Percentiles rank a stretch among this genome's conserved stretches.
Evolutionary conservation across 2,797 vertebrate species (phyloP).

Genomic region (Oryzias sinensis): DNA sequence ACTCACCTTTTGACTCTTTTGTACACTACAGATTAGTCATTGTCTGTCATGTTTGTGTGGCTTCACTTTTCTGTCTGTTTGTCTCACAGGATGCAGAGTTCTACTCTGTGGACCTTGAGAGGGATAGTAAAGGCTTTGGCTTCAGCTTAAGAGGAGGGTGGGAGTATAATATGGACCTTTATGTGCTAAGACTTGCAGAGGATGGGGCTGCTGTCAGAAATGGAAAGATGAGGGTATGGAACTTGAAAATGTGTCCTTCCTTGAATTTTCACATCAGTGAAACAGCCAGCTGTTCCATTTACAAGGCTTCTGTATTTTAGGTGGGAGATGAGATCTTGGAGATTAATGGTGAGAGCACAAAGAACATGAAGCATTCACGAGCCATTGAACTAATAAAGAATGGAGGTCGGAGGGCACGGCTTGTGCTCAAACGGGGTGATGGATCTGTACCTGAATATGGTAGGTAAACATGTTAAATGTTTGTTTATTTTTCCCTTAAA

Average conservation of each 20-base stretch:
- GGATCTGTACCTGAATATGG: constrained; percentile 99
- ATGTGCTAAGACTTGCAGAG: constrained; percentile 93
- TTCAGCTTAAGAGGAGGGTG: constrained; percentile 96
- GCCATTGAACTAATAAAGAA: constrained; percentile 99
- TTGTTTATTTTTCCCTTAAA: background rate
- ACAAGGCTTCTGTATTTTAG: constrained; percentile 63
- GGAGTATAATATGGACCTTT: constrained; percentile 98
- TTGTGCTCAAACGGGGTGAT: constrained; percentile 96
- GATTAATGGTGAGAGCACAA: constrained; percentile 98
- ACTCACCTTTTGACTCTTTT: constrained; percentile 32
- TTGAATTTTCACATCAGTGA: background rate
- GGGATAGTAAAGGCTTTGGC: constrained; percentile 96
- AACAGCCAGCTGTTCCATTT: constrained; percentile 5
- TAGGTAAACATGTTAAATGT: constrained; percentile 78
- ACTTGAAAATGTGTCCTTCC: background rate
- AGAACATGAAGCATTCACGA: constrained; percentile 99
- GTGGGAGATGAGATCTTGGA: constrained; percentile 98
- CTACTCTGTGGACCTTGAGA: constrained; percentile 96
- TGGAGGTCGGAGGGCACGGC: constrained; percentile 91
- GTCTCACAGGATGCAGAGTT: constrained; percentile 88
- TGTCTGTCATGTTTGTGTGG: constrained; percentile 4
- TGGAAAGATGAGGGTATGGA: constrained; percentile 94
- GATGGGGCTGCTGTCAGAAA: constrained; percentile 94
- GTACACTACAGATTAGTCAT: constrained; percentile 29
- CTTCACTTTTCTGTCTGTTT: constrained; percentile 11